Evolutionary conservation across 2,888 invertebrate species (phyloP), one percentile per base, ranked within the genome.

Genomic region (Apamea crenata): DNA sequence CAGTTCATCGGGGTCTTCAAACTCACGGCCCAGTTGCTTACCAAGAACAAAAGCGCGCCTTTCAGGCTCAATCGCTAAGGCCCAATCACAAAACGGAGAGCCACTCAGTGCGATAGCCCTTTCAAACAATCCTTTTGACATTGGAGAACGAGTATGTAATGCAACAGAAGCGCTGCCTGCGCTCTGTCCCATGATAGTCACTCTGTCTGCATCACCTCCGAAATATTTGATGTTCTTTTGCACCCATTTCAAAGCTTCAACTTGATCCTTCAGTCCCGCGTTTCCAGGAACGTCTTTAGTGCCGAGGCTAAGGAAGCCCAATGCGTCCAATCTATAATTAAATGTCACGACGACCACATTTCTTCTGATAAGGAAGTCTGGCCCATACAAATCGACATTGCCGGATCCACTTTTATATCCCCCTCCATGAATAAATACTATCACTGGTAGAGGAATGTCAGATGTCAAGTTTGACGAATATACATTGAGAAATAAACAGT

Each of bases 401-500:
- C 83, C 83, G 1, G 83, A 83, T 66, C 83, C 83, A 8, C 25
- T 61, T 66, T 65, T 83, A n/a, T 61, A 83, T 25, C 59, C 75
- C 10, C 83, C 83, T 65, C 83, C 80, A 16, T 83, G 84, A 67
- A 84, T 74, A 18, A 63, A 74, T 36, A 84, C 80, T 14, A 84
- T 12, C 10, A 84, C 84, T 25, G 80, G 80, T 6, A 84, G 40
- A 61, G 16, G 59, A 63, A 32, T 29, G 0, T 70, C 14, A 10
- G 84, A 70, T 3, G 68, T 74, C n/a, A 83, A n/a, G 36, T 73
- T 65, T 59, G 76, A 66, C n/a, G 76, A 74, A 76, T 83, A 83
- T 25, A 83, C 84, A 59, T 83, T 83, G 44, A 83, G 61, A 56
- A 84, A 80, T 32, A 83, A 67, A 70, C 83, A 83, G 32, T 83